phyloP scores from a whole-genome alignment of 2,888 invertebrate genomes.

The Aphidoletes aphidimyza region DNA sequence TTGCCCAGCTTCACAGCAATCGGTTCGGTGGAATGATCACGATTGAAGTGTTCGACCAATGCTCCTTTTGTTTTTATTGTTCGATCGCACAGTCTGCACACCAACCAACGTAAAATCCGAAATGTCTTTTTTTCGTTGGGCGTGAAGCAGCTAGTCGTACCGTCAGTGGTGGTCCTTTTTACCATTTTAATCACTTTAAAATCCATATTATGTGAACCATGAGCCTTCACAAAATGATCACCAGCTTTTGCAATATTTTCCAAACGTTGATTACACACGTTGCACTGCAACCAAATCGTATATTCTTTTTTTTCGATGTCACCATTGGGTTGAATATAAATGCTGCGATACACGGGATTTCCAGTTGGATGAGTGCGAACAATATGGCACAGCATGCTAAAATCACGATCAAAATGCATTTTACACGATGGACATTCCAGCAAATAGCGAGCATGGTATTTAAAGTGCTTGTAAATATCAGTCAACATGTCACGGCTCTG shows the following conservation, averaged over 20 bases:
- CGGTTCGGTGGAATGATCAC: background rate
- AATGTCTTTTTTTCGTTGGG: background rate
- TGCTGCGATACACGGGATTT: background rate
- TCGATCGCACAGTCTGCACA: background rate
- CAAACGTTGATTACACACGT: background rate
- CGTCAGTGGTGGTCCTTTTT: background rate
- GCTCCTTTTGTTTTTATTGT: background rate
- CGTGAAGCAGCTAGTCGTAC: background rate
- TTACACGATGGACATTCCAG: background rate
- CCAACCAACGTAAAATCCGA: background rate
- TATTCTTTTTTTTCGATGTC: background rate
- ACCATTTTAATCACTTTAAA: background rate
- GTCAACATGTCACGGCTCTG: background rate
- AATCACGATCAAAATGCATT: background rate
- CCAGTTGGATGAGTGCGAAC: background rate
- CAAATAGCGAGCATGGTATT: background rate
- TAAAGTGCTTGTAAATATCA: background rate
- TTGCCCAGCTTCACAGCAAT: background rate
- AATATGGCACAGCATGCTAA: background rate
- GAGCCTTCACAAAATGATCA: background rate
- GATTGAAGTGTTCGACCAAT: slow-evolving; percentile 9
- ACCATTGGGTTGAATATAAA: background rate
- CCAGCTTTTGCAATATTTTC: background rate
- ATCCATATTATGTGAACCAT: background rate
- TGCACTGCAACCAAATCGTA: background rate